These are phyloP conservation scores for Prunella strophiata DNA, from an alignment of 2,797 vertebrate genomes.

Conservation along the genomic window DNA sequence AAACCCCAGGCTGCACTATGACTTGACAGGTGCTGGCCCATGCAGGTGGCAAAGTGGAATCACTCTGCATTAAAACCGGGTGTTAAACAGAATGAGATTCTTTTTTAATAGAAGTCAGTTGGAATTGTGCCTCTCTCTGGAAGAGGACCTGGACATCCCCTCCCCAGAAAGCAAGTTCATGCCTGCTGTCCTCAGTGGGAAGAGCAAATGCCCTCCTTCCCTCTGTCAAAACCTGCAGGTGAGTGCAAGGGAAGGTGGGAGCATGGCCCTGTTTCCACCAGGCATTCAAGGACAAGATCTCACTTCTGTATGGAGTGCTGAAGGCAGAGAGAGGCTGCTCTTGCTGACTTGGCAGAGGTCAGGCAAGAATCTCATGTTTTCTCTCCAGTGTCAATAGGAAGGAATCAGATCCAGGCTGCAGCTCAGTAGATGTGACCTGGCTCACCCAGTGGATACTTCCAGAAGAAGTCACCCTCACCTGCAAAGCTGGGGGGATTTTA, in stretches of 20 bases:
- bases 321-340: neutral
- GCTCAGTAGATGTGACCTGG: neutral
- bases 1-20: neutral
- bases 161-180: neutral
- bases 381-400: neutral
- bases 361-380: neutral
- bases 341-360: neutral
- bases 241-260: neutral
- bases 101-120: neutral
- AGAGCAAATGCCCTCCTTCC: neutral
- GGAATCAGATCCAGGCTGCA: neutral
- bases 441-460: neutral
- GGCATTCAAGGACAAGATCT: neutral
- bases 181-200: neutral
- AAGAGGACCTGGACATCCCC: neutral
- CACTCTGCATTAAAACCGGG: neutral
- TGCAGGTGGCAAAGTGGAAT: neutral
- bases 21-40: neutral
- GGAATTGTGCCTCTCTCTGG: neutral
- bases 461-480: neutral
- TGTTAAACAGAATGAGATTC: neutral
- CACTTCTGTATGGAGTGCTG: neutral
- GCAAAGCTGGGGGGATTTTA: neutral
- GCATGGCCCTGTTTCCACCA: neutral
- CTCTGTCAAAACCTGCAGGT: neutral